Evolutionary conservation across 2,888 invertebrate species (phyloP), one percentile per base, ranked within the genome.

Genomic region (Eumacrocentrus americanus): DNA sequence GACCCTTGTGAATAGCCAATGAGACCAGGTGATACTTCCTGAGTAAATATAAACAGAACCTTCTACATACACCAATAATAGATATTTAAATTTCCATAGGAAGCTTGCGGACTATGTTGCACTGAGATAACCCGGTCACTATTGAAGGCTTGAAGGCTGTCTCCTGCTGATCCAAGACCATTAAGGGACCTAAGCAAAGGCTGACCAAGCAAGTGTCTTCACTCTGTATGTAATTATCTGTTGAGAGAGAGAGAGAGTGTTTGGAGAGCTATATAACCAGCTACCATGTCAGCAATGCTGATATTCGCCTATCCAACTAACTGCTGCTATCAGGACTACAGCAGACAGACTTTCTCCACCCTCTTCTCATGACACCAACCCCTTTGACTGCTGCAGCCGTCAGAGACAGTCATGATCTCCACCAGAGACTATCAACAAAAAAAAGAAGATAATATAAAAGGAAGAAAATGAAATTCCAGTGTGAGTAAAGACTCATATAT

Each of bases 181-280:
- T 67, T 75, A 69, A 70, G 67, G 71, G 74, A 77, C 80, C 80
- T 80, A 79, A 79, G 79, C 68, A 80, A 80, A 80, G 80, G 75
- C 80, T 80, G 80, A 80, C 75, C 73, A 73, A 75, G 80, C 80
- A 73, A 58, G 57, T 66, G 66, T 60, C 57, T 20, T 35, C 23
- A 11, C n/a, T 22, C 12, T 68, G 67, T 68, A 70, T 74, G 70
- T 76, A 74, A 76, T 75, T 72, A 72, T 71, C 68, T 60, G 52
- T 59, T 59, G 67, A 55, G 61, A 66, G 63, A 62, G 60, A 58
- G 61, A 58, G 47, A 52, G 35, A 38, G 60, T 23, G 50, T 38
- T 52, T 50, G 50, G 29, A 55, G 58, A 35, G 66, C 59, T 60
- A n/a, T n/a, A n/a, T n/a, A n/a, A n/a, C n/a, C n/a, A n/a, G n/a